Percentiles rank a stretch among this genome's conserved stretches.
These are phyloP conservation scores for Phrynosoma blainvillii DNA, from an alignment of 2,113 vertebrate genomes.

Conservation along the genomic window DNA sequence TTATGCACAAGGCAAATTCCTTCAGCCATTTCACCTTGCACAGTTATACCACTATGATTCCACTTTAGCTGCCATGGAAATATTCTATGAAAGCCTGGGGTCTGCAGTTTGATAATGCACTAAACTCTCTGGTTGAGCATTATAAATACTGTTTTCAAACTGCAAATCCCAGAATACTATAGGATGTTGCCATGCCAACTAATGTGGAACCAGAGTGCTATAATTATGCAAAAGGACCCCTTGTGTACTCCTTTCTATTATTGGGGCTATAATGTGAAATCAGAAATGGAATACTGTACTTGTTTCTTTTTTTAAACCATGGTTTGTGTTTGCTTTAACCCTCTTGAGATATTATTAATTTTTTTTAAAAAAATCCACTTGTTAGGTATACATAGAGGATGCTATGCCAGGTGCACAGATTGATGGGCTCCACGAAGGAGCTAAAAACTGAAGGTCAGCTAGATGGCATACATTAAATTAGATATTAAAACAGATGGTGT, in stretches of 20 bases:
- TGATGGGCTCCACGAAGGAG: constrained; percentile 60
- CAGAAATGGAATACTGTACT: not conserved
- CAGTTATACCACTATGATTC: too few relatives aligned
- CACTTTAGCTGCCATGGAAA: too few relatives aligned
- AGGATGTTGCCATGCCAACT: too few relatives aligned
- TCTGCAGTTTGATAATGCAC: too few relatives aligned
- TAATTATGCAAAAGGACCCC: constrained; percentile 14
- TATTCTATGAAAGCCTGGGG: too few relatives aligned
- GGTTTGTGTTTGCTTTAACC: not conserved
- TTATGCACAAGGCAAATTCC: too few relatives aligned
- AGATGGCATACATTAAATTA: constrained; percentile 60
- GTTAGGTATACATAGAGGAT: constrained; percentile 40
- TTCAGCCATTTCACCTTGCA: too few relatives aligned
- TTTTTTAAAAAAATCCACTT: constrained; percentile 35
- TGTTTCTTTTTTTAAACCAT: constrained; percentile 10
- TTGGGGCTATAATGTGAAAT: constrained; percentile 8
- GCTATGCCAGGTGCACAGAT: constrained; percentile 61
- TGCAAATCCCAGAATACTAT: too few relatives aligned
- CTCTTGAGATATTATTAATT: not conserved
- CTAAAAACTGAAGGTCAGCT: constrained; percentile 64
- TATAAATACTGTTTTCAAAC: too few relatives aligned
- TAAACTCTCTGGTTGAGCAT: too few relatives aligned
- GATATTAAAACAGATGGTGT: constrained; percentile 68
- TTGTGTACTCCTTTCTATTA: constrained; percentile 15
- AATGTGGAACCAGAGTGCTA: not conserved